These are phyloP conservation scores for Emys orbicularis DNA, from an alignment of 2,797 vertebrate genomes.

Conservation along the genomic window DNA sequence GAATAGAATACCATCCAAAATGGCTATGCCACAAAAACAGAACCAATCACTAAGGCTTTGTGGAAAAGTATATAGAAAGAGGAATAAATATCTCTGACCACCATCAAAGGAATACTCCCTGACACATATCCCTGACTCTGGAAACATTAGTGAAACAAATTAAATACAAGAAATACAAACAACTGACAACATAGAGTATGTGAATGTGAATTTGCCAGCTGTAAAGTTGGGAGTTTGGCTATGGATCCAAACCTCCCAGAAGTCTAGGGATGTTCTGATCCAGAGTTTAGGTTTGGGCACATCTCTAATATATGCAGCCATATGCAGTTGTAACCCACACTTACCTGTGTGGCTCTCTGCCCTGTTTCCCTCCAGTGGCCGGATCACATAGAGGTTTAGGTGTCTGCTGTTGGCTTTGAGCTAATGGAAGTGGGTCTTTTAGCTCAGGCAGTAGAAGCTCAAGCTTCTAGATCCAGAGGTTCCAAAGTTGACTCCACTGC, in stretches of 20 bases:
- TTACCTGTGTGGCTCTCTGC: not conserved
- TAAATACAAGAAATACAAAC: fast-evolving
- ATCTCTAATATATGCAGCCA: not conserved
- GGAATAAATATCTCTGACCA: not conserved
- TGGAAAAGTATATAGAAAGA: not conserved
- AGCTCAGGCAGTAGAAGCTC: not conserved
- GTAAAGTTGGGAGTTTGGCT: not conserved
- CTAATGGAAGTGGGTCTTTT: not conserved
- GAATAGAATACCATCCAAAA: not conserved
- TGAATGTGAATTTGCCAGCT: not conserved
- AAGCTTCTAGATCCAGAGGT: not conserved
- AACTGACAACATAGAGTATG: fast-evolving
- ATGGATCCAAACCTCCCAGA: not conserved
- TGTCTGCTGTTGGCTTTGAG: not conserved
- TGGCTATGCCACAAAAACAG: fast-evolving
- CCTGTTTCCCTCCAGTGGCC: not conserved
- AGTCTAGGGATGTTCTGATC: not conserved
- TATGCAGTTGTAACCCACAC: not conserved
- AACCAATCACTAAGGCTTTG: not conserved
- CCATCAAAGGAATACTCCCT: not conserved
- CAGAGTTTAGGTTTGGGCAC: not conserved
- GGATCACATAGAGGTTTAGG: not conserved
- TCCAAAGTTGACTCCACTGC: not conserved
- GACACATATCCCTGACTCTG: not conserved
- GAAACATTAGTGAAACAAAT: not conserved